A percentile compares a stretch with the other conserved stretches of the same genome.
phyloP scores from a whole-genome alignment of 2,888 invertebrate species.

The Conus canariensis region DNA sequence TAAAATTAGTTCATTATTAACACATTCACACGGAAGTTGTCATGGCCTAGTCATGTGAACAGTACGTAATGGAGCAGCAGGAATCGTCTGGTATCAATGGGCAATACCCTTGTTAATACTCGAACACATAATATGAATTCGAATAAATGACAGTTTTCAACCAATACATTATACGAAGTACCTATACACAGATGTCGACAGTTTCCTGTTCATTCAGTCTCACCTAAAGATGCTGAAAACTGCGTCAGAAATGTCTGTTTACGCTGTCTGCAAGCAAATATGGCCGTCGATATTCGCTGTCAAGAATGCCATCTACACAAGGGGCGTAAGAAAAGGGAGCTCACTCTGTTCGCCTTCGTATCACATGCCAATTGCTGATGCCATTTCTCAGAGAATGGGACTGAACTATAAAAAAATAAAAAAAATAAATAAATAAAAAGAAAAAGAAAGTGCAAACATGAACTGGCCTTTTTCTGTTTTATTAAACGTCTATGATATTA shows the following conservation, averaged over 20 bases:
- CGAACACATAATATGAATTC: not conserved
- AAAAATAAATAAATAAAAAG: too few species aligned
- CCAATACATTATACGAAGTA: not conserved
- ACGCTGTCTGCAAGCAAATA: constrained; percentile 41
- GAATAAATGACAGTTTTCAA: not conserved
- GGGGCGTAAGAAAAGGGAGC: constrained; percentile 38
- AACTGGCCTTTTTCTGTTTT: too few species aligned
- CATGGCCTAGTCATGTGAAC: constrained; percentile 33
- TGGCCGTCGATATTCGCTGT: constrained; percentile 40
- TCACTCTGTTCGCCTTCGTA: not conserved
- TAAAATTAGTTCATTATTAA: constrained; percentile 7
- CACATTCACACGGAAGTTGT: constrained; percentile 35
- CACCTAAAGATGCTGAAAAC: constrained; percentile 13
- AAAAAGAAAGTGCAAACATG: too few species aligned
- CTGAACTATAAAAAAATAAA: too few species aligned
- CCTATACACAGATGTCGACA: not conserved
- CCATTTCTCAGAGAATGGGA: too few species aligned
- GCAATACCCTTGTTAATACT: not conserved
- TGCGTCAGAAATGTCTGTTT: constrained; percentile 34
- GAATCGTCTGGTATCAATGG: constrained; percentile 9
- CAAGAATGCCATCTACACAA: constrained; percentile 43
- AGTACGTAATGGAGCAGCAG: not conserved
- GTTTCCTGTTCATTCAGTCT: not conserved
- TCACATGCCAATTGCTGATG: not conserved
- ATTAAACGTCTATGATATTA: too few species aligned